These are phyloP conservation scores for Muschampia plurimacula DNA, from an alignment of 2,888 invertebrate species.

Conservation along the genomic window DNA sequence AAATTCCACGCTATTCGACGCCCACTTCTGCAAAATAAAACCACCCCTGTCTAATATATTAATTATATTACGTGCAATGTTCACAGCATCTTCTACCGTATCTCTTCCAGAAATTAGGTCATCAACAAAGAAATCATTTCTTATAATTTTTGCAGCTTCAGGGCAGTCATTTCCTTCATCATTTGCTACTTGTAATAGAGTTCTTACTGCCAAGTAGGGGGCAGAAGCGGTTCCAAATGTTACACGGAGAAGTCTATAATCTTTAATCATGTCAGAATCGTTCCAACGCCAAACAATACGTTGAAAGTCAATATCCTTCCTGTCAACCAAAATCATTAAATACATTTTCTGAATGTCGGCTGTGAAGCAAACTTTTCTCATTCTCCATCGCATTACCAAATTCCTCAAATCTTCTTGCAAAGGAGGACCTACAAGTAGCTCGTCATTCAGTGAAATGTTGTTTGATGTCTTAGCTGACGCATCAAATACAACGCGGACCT, in stretches of 20 bases:
- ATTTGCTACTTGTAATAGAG: slow-evolving; percentile 18
- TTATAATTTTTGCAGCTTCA: not conserved
- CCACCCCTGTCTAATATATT: not conserved
- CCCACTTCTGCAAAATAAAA: slow-evolving; percentile 36
- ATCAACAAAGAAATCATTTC: slow-evolving; percentile 38
- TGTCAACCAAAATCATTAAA: slow-evolving; percentile 15
- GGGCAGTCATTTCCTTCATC: not conserved
- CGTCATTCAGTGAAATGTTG: slow-evolving; percentile 37
- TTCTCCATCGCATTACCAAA: slow-evolving; percentile 18
- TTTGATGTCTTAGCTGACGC: slow-evolving; percentile 35
- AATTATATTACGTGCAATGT: not conserved
- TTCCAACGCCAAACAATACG: slow-evolving; percentile 25
- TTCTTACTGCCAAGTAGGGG: slow-evolving; percentile 43
- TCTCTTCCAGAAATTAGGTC: slow-evolving; percentile 15
- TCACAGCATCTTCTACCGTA: not conserved
- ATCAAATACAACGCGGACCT: slow-evolving; percentile 36
- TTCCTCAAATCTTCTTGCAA: slow-evolving; percentile 34
- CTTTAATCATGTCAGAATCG: not conserved
- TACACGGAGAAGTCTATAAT: not conserved
- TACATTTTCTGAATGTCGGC: slow-evolving; percentile 32
- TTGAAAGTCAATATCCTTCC: slow-evolving; percentile 15
- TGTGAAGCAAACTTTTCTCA: slow-evolving; percentile 7
- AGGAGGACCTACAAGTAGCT: slow-evolving; percentile 38
- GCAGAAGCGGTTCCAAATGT: slow-evolving; percentile 37
- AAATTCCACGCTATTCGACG: slow-evolving; percentile 39